These are phyloP conservation scores for Blastobasis lacticolella DNA, from an alignment of 2,888 invertebrate genomes.

Conservation along the genomic window DNA sequence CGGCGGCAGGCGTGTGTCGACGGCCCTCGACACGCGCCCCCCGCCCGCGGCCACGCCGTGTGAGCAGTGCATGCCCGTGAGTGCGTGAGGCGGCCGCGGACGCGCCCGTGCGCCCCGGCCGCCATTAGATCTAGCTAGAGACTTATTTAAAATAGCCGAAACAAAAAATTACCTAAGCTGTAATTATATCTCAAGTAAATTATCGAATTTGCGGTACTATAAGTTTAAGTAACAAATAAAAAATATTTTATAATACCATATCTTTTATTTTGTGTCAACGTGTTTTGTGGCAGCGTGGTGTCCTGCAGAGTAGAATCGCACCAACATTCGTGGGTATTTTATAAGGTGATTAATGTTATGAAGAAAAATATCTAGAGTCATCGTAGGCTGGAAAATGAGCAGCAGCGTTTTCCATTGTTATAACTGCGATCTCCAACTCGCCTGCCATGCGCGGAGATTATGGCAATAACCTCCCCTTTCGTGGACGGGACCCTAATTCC, in stretches of 20 bases:
- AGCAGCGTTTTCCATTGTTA: no score
- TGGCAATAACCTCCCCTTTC: no score
- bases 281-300: no score
- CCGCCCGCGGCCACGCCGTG: conserved; percentile 35
- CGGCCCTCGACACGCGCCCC: conserved; percentile 66
- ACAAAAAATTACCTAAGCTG: conserved; percentile 60
- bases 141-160: conserved; percentile 66
- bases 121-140: conserved; percentile 62
- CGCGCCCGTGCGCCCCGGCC: conserved; percentile 16
- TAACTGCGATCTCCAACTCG: no score
- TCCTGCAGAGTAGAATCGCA: no score
- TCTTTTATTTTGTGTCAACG: conserved; percentile 17
- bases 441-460: no score
- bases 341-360: no score
- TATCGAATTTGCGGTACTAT: conserved; percentile 71
- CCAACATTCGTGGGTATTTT: no score
- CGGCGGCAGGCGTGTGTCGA: conserved; percentile 69
- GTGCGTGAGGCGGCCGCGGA: conserved; percentile 29
- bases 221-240: conserved; percentile 50
- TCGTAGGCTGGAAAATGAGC: no score
- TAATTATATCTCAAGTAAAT: conserved; percentile 69
- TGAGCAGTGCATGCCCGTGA: conserved; percentile 21
- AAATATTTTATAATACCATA: conserved; percentile 48
- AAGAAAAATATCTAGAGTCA: no score
- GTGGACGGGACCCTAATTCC: no score